These are phyloP conservation scores for Chaenogobius annularis DNA, from an alignment of 2,113 vertebrate species.

Conservation along the genomic window DNA sequence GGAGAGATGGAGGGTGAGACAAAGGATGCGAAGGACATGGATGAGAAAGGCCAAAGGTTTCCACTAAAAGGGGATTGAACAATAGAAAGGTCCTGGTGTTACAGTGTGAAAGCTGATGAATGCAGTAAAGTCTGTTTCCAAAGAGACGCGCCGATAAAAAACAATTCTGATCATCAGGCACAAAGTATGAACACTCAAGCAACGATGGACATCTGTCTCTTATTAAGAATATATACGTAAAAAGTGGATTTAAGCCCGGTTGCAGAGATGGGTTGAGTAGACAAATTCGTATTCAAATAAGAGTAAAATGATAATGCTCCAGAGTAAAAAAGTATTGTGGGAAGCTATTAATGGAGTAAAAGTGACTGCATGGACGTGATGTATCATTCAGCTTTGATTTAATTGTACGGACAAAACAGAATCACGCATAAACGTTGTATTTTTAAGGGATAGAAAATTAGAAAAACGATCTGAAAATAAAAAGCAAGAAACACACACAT, in stretches of 20 bases:
- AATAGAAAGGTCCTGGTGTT: constrained; percentile 15
- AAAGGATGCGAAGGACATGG: constrained; percentile 26
- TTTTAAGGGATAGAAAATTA: too few species aligned
- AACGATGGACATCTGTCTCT: neutral
- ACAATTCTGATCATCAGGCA: neutral
- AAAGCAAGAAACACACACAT: too few species aligned
- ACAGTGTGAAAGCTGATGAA: constrained; percentile 17
- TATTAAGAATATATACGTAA: neutral
- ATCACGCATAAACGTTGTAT: too few species aligned
- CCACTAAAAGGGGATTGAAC: constrained; percentile 42
- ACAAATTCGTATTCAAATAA: neutral
- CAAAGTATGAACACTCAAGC: neutral
- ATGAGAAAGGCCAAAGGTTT: constrained; percentile 30
- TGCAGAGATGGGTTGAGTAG: neutral
- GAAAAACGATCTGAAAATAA: too few species aligned
- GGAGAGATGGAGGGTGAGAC: constrained; percentile 36
- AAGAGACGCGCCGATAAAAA: constrained; percentile 7
- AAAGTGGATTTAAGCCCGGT: neutral
- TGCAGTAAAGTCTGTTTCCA: constrained; percentile 18
- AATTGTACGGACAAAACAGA: too few species aligned
- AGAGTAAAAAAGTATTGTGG: too few species aligned
- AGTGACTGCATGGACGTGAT: too few species aligned
- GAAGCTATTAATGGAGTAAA: too few species aligned
- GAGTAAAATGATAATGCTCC: too few species aligned
- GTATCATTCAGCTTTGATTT: too few species aligned